Evolutionary conservation across 1,140 invertebrate genomes (phyloP).

Genomic region (Anagrus nilaparvatae): DNA sequence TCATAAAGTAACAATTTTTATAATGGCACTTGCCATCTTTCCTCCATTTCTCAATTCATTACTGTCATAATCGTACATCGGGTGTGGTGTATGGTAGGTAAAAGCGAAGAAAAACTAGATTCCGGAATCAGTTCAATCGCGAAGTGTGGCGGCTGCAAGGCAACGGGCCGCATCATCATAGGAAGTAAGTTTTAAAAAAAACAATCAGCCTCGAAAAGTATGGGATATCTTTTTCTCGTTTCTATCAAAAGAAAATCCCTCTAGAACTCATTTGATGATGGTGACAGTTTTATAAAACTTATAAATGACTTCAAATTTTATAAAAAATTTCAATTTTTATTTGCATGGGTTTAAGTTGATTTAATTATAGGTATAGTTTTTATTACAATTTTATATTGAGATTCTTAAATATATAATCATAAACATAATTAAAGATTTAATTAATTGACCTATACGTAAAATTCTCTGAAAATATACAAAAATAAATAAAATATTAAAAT

Average conservation of each 20-base stretch:
- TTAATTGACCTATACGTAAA: too few relatives aligned
- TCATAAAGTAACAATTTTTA: slow-evolving; percentile 12
- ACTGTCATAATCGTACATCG: slow-evolving; percentile 38
- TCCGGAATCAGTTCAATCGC: slow-evolving; percentile 39
- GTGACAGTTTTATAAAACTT: slow-evolving; percentile 33
- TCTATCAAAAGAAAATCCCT: too few relatives aligned
- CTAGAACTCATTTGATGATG: slow-evolving; percentile 26
- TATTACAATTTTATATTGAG: too few relatives aligned
- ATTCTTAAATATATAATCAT: too few relatives aligned
- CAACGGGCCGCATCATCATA: slow-evolving; percentile 38
- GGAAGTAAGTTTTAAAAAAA: slow-evolving; percentile 37
- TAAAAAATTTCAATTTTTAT: slow-evolving; percentile 5
- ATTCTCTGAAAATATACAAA: too few relatives aligned
- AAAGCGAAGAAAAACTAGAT: slow-evolving; percentile 39
- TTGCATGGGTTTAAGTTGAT: too few relatives aligned
- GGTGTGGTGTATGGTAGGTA: slow-evolving; percentile 39
- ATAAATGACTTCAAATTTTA: slow-evolving; percentile 13
- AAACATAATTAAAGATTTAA: too few relatives aligned
- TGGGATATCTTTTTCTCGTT: slow-evolving; percentile 25
- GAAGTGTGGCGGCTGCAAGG: slow-evolving; percentile 39
- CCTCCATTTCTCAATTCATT: slow-evolving; percentile 35
- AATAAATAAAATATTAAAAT: too few relatives aligned
- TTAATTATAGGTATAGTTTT: too few relatives aligned
- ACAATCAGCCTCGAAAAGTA: slow-evolving; percentile 28
- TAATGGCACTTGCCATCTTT: slow-evolving; percentile 17